Evolutionary conservation across 2,113 vertebrate genomes (phyloP).

Genomic region (Onychostruthus taczanowskii): DNA sequence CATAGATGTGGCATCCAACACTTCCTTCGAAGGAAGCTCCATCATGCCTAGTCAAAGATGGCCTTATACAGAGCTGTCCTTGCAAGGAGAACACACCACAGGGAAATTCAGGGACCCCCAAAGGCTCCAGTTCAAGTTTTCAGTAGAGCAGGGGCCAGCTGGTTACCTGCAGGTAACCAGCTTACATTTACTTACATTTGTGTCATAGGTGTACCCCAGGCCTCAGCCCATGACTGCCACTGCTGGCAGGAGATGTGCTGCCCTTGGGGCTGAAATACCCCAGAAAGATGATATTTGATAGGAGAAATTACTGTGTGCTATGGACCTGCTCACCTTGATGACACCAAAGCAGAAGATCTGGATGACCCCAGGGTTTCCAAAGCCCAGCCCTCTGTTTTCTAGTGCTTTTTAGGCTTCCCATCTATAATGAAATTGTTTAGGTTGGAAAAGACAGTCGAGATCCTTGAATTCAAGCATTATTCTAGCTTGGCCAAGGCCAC

Average conservation of each 20-base stretch:
- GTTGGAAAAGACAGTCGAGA: neutral
- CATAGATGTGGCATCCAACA: rapidly evolving
- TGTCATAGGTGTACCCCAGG: neutral
- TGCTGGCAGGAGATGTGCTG: neutral
- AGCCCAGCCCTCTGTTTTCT: neutral
- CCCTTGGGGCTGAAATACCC: neutral
- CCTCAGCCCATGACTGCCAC: neutral
- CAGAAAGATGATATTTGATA: neutral
- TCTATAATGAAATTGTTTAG: neutral
- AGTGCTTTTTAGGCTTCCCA: neutral
- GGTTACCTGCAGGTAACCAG: neutral
- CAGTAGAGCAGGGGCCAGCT: neutral
- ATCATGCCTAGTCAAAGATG: neutral
- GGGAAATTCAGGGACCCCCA: neutral
- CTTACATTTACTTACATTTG: neutral
- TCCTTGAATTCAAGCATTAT: neutral
- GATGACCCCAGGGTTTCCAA: neutral
- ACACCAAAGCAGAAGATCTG: neutral
- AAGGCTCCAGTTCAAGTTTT: neutral
- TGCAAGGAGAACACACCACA: neutral
- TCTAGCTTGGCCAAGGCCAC: neutral
- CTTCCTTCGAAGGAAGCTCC: neutral
- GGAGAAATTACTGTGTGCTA: neutral
- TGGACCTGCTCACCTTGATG: neutral
- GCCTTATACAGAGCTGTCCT: neutral